Percentiles rank a stretch among this genome's conserved stretches.
Conservation (phyloP, 37 sponge, comb jelly and placozoan genomes). For the Chondrilla cf. caribensis region DNA sequence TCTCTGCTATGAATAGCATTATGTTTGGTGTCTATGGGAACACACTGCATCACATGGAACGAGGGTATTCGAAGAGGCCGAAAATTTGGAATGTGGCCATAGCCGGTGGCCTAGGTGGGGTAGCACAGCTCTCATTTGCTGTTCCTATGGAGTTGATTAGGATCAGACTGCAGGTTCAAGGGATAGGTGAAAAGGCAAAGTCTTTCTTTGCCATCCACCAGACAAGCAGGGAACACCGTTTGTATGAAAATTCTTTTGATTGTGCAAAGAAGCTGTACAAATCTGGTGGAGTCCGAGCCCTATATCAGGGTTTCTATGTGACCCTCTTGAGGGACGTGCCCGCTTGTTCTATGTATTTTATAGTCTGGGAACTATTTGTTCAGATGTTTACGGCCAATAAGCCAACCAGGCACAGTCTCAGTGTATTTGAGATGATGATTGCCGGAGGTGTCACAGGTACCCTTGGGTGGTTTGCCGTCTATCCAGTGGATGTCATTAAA, state of each 20-base stretch:
- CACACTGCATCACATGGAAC: conserved; percentile 37
- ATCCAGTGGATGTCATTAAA: conserved; percentile 88
- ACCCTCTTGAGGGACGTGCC: conserved; percentile 76
- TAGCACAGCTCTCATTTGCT: conserved; percentile 42
- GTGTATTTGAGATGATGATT: conserved; percentile 28
- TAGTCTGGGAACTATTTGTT: conserved; percentile 57
- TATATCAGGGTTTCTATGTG: conserved; percentile 54
- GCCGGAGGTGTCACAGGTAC: conserved; percentile 78
- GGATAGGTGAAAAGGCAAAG: conserved; percentile 7
- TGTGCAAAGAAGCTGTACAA: conserved; percentile 54
- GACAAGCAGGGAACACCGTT: neutral
- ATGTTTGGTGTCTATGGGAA: conserved; percentile 81
- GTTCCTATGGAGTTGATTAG: conserved; percentile 80
- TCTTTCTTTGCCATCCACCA: neutral
- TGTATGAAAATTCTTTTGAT: conserved; percentile 59
- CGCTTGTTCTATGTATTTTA: conserved; percentile 74
- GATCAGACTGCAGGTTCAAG: conserved; percentile 81
- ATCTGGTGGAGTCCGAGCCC: conserved; percentile 56
- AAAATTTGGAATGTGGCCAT: conserved; percentile 32
- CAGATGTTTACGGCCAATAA: neutral
- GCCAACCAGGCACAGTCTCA: conserved; percentile 25
- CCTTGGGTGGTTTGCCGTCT: conserved; percentile 50
- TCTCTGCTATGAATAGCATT: conserved; percentile 77
- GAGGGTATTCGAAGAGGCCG: conserved; percentile 2
- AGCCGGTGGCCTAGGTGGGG: conserved; percentile 74